Evolutionary conservation across 2,888 invertebrate species (phyloP), one percentile per base, ranked within the genome.

Genomic region (Patella depressa): DNA sequence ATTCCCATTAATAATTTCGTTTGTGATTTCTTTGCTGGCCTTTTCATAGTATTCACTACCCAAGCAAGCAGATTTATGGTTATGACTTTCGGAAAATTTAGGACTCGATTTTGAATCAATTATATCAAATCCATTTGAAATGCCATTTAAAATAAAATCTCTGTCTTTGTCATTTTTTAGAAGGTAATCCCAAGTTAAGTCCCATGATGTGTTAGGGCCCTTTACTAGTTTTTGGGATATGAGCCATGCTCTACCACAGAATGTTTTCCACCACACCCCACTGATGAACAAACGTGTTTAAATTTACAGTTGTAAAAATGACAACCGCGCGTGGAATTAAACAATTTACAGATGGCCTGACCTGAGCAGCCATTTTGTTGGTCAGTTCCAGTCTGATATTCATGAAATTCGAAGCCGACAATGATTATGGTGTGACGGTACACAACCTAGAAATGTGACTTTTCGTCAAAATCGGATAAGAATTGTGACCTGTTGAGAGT

Each of bases 281-380:
- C 57, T n/a, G n/a, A 2, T 17, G 57, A 57, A n/a, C 57, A 57
- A 15, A 57, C 17, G n/a, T 57, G 57, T n/a, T 57, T 57, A 15
- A 57, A 57, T 57, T 57, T 57, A 57, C 57, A 57, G n/a, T 57
- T n/a, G 57, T 57, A 57, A 57, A 57, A 57, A 57, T 57, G 57
- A n/a, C 57, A 57, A 57, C 57, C 57, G 7, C 45, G 45, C 45
- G 45, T 45, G 45, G 45, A 45, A 3, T 45, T 45, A 3, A 45
- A 45, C 45, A 57, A 57, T n/a, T 57, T 57, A 7, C 57, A 57
- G 57, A 57, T n/a, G 57, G 5, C n/a, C n/a, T 57, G 17, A 5
- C 57, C 57, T 45, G 45, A 7, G 45, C n/a, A n/a, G n/a, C n/a
- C n/a, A n/a, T n/a, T n/a, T n/a, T n/a, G n/a, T n/a, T n/a, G n/a